Base-by-base conservation (phyloP, 2,888 invertebrate species). In the Hydriomena furcata region DNA sequence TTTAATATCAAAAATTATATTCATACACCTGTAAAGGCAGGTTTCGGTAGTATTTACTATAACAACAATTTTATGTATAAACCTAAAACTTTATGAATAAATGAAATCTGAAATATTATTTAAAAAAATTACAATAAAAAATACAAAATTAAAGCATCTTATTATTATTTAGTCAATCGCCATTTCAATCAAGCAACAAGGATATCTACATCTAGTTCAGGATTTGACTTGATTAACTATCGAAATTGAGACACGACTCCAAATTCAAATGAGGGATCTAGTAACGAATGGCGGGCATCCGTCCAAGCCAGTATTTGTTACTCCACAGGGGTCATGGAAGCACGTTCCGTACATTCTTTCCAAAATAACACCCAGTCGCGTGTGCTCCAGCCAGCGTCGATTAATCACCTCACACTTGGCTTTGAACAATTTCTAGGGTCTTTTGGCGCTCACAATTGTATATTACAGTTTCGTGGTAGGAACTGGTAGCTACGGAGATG, bases 341-440 rank as follows among this genome's bases (percentile, higher is more conserved):
- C 86, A 86, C 86, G 86, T 85, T 84, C 84, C 71, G 62, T 61
- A 71, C 86, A 86, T 87, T 87, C 85, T 82, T 87, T 84, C 79
- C 79, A 63, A 85, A 84, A 85, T 84, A 85, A 82, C 84, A 77
- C 78, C 78, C 82, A 73, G 76, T 77, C 76, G 76, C 79, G 79
- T 83, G 78, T 81, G 82, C 76, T 76, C 68, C 68, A 67, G 61
- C 70, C 72, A 70, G 66, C 68, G 65, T 48, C 78, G 78, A 87
- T 87, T 85, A 84, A 87, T 87, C 84, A 82, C 83, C 77, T 83
- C 82, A 84, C 84, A 84, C 83, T 83, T 79, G 71, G 55, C 55
- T 57, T 50, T 45, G 57, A 61, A 53, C 57, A 55, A 55, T 58
- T 52, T 48, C 59, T 54, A 45, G 48, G 55, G 57, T 58, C 55